These are phyloP conservation scores for Oopsacas minuta DNA, from an alignment of 37 sponge, comb jelly and placozoan genomes.

Conservation along the genomic window DNA sequence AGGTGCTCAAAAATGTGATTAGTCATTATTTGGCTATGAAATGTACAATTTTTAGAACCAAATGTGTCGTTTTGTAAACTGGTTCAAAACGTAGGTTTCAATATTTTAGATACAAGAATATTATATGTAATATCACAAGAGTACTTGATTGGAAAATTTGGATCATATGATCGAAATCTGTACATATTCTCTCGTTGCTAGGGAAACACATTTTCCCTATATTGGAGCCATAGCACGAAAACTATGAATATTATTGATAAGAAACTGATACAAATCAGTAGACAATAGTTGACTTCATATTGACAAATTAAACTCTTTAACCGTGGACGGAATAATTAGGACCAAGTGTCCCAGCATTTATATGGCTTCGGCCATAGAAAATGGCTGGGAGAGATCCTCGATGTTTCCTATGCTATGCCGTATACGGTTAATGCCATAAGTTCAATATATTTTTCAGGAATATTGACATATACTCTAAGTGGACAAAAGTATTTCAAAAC, in stretches of 20 bases:
- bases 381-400: too few relatives aligned
- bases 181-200: neutral
- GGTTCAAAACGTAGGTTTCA: neutral
- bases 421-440: too few relatives aligned
- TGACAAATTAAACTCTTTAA: neutral
- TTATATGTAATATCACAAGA: neutral
- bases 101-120: neutral
- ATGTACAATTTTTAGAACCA: neutral
- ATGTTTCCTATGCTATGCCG: too few relatives aligned
- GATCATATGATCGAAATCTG: neutral
- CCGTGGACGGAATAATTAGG: too few relatives aligned
- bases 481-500: too few relatives aligned
- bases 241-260: neutral
- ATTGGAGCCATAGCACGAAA: neutral
- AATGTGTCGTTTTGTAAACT: neutral
- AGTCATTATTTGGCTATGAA: neutral
- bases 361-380: too few relatives aligned
- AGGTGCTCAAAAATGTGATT: neutral
- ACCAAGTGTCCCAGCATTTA: too few relatives aligned
- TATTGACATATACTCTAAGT: too few relatives aligned
- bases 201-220: neutral
- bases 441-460: too few relatives aligned
- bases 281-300: neutral
- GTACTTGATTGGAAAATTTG: neutral
- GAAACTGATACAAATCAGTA: neutral